phyloP scores from a whole-genome alignment of 2,888 invertebrate genomes.

The Mythimna albipuncta region DNA sequence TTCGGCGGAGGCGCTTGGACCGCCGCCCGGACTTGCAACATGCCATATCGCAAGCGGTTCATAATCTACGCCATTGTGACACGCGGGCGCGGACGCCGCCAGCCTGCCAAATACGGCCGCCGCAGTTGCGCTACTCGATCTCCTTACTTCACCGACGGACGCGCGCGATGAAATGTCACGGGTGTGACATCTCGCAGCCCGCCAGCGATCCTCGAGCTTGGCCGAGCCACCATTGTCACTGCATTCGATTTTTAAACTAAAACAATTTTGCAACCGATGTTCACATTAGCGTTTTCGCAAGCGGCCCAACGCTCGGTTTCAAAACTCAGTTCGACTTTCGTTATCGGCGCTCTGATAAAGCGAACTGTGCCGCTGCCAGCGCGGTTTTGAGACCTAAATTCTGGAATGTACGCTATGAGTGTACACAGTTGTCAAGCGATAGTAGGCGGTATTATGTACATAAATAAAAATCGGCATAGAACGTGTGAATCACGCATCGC shows the following conservation, averaged over 20 bases:
- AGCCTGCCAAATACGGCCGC: slow-evolving; percentile 86
- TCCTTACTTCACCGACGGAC: slow-evolving; percentile 76
- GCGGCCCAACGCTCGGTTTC: slow-evolving; percentile 89
- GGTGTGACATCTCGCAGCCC: slow-evolving; percentile 62
- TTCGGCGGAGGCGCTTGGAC: slow-evolving; percentile 89
- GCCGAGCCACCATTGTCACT: slow-evolving; percentile 73
- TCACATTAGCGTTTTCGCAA: slow-evolving; percentile 91
- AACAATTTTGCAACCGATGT: slow-evolving; percentile 90
- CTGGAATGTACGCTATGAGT: slow-evolving; percentile 66
- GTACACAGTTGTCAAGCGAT: slow-evolving; percentile 53
- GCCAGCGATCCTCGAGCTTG: slow-evolving; percentile 62
- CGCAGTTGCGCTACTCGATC: slow-evolving; percentile 82
- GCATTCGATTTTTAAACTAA: slow-evolving; percentile 88
- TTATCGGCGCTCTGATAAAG: slow-evolving; percentile 89
- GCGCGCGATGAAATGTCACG: slow-evolving; percentile 69
- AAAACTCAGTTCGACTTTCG: slow-evolving; percentile 89
- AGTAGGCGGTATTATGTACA: slow-evolving; percentile 38
- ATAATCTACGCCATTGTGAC: slow-evolving; percentile 89
- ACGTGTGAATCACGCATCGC: slow-evolving; percentile 36
- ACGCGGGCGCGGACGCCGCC: slow-evolving; percentile 78
- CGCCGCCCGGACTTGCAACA: slow-evolving; percentile 90
- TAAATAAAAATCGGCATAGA: slow-evolving; percentile 35
- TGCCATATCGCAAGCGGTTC: slow-evolving; percentile 89
- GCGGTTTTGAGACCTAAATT: slow-evolving; percentile 88
- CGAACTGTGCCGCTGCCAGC: slow-evolving; percentile 84